Conservation (phyloP, 2,797 vertebrate species). For the Pseudochirops cupreus region DNA sequence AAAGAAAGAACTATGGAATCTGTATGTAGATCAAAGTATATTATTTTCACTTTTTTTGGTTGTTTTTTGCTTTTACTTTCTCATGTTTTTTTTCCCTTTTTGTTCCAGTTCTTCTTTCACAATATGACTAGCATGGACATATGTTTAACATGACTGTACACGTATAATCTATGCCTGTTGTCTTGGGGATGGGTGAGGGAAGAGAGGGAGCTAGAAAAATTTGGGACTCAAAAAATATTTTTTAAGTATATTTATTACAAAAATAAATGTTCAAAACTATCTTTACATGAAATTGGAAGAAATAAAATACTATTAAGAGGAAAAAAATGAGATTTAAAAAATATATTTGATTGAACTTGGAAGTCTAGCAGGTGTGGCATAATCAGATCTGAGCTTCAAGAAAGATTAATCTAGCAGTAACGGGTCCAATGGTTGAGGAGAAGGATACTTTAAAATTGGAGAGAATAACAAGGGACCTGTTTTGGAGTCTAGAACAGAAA, state of each 20-base stretch:
- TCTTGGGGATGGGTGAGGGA: no score
- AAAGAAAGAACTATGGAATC: no score
- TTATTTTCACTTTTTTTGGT: background rate
- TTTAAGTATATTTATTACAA: no score
- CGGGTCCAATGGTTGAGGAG: background rate
- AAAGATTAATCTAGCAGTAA: background rate
- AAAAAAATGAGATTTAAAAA: background rate
- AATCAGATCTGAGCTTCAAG: background rate
- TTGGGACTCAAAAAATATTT: no score
- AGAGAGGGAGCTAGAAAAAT: no score
- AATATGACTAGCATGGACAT: background rate
- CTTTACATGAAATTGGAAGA: no score
- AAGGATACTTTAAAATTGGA: background rate
- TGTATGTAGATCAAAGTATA: no score
- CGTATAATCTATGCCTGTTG: no score
- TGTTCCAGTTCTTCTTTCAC: background rate
- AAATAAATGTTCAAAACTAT: no score
- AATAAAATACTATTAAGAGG: no score
- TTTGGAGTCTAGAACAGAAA: background rate
- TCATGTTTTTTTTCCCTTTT: background rate
- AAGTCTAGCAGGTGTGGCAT: background rate
- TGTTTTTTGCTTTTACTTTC: constrained; percentile 14
- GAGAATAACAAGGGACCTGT: background rate
- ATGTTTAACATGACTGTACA: no score
- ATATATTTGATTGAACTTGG: background rate